Evolutionary conservation across 1,140 invertebrate genomes (phyloP).

Genomic region (Zophobas morio): DNA sequence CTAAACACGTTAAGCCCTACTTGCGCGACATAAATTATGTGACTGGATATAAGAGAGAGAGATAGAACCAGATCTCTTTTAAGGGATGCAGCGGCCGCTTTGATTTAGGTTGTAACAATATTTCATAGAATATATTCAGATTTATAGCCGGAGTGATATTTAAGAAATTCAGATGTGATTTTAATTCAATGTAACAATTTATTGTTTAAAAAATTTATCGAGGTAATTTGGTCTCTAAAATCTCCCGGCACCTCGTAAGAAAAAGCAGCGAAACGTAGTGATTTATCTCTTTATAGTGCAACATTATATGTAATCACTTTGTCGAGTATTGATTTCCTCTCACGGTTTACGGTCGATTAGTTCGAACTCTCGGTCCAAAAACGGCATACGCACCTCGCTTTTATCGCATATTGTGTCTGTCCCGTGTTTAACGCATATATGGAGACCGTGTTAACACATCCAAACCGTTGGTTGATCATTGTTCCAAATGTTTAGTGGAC

Average conservation of each 20-base stretch:
- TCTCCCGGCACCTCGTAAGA: not conserved
- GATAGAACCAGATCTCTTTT: too few relatives aligned
- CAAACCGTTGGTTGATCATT: constrained; percentile 35
- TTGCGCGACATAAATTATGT: too few relatives aligned
- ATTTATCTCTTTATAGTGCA: constrained; percentile 37
- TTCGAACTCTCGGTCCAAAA: constrained; percentile 35
- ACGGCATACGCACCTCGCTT: constrained; percentile 35
- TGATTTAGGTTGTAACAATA: too few relatives aligned
- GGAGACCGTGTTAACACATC: constrained; percentile 33
- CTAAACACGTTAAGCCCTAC: too few relatives aligned
- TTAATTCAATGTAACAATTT: too few relatives aligned
- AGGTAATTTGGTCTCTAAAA: too few relatives aligned
- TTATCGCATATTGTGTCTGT: constrained; percentile 38
- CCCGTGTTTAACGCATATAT: constrained; percentile 36
- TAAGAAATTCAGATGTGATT: too few relatives aligned
- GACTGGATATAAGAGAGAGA: too few relatives aligned
- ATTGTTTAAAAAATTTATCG: too few relatives aligned
- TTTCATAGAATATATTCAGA: too few relatives aligned
- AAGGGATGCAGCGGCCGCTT: too few relatives aligned
- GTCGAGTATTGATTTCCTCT: constrained; percentile 38
- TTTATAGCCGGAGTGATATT: too few relatives aligned
- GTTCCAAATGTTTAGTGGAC: constrained; percentile 45
- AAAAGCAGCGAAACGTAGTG: constrained; percentile 5
- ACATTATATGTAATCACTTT: constrained; percentile 39
- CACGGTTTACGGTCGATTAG: constrained; percentile 35